Evolutionary conservation across 2,888 invertebrate genomes (phyloP).

Genomic region (Himalopsyche kuldschensis): DNA sequence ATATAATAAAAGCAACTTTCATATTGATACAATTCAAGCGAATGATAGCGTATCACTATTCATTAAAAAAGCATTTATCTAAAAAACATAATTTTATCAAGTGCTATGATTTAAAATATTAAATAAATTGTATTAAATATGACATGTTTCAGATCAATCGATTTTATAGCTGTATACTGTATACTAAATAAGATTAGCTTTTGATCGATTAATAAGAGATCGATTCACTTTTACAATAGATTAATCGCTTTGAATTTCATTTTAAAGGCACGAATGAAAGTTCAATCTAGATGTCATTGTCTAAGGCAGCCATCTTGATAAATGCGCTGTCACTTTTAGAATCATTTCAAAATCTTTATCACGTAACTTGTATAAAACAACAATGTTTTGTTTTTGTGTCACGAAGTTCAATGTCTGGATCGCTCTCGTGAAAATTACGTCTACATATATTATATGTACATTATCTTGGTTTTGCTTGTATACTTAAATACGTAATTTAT

Average conservation of each 20-base stretch:
- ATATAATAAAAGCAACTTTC: too few species aligned
- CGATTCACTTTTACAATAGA: background rate
- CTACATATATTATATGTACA: background rate
- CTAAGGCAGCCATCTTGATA: background rate
- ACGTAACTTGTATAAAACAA: background rate
- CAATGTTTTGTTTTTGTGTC: background rate
- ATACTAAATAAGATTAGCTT: background rate
- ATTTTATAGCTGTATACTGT: background rate
- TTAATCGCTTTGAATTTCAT: background rate
- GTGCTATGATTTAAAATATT: too few species aligned
- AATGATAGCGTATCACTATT: too few species aligned
- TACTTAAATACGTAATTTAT: background rate
- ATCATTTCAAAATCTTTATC: background rate
- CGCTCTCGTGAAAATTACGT: background rate
- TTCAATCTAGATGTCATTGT: background rate
- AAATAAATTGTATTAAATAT: background rate
- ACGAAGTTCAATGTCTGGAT: background rate
- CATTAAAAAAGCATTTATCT: too few species aligned
- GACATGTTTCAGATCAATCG: background rate
- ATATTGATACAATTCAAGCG: too few species aligned
- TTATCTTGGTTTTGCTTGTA: background rate
- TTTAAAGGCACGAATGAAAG: background rate
- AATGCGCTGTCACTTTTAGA: background rate
- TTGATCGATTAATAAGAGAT: background rate
- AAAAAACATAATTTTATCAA: too few species aligned